Conservation (phyloP, 2,797 vertebrate genomes). For the Myotis findleyi region DNA sequence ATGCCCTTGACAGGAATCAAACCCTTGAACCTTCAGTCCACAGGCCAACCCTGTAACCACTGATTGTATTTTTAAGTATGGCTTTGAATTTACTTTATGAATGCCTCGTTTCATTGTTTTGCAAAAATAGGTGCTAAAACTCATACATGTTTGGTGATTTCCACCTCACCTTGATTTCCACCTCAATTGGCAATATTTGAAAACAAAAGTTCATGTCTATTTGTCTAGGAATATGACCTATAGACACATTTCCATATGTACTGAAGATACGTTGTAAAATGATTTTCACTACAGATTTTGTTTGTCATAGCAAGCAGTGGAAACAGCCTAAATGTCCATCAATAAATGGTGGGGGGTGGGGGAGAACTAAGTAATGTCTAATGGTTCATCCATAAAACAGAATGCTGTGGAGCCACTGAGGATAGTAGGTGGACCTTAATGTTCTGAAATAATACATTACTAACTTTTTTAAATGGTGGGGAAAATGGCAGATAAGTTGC, state of each 20-base stretch:
- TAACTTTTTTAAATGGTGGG: neutral
- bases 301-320: neutral
- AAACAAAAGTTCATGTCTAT: neutral
- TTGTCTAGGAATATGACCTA: neutral
- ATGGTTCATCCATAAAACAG: neutral
- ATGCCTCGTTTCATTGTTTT: conserved; percentile 20
- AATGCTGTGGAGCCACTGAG: neutral
- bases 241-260: neutral
- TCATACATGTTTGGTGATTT: neutral
- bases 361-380: neutral
- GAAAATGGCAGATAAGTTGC: neutral
- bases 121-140: neutral
- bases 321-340: neutral
- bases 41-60: too few relatives aligned
- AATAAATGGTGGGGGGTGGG: neutral
- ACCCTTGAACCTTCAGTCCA: too few relatives aligned
- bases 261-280: neutral
- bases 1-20: too few relatives aligned
- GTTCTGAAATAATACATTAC: neutral
- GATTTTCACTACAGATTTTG: neutral
- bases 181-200: neutral
- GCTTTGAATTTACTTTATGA: neutral
- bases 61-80: neutral
- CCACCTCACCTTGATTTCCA: neutral
- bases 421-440: neutral